phyloP scores from a whole-genome alignment of 2,888 invertebrate genomes.

The Phania funesta region DNA sequence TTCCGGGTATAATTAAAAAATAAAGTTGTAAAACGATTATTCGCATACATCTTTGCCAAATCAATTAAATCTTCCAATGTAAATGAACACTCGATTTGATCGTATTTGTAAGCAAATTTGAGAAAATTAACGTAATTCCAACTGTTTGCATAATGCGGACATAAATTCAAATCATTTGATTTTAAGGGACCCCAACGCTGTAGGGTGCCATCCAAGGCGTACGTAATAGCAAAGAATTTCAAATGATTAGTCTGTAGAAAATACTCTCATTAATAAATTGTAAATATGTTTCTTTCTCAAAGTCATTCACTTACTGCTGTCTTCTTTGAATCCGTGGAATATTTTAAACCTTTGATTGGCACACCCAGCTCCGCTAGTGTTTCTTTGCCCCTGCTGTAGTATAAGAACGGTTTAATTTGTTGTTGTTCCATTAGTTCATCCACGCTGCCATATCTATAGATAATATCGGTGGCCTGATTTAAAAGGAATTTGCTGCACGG shows the following conservation, averaged over 20 bases:
- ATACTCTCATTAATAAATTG: not conserved
- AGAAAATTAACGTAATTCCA: conserved; percentile 35
- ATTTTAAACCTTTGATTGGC: conserved; percentile 56
- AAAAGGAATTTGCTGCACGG: conserved; percentile 80
- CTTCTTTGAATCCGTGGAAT: conserved; percentile 24
- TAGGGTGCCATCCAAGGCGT: conserved; percentile 73
- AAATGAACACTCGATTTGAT: conserved; percentile 73
- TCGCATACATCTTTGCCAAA: conserved; percentile 70
- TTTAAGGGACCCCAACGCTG: conserved; percentile 74
- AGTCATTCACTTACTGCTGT: conserved; percentile 9
- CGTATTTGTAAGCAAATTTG: conserved; percentile 63
- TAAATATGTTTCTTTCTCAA: conserved; percentile 6
- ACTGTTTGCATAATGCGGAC: conserved; percentile 65
- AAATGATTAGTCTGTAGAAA: conserved; percentile 63
- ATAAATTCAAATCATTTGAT: conserved; percentile 74
- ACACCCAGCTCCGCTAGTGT: conserved; percentile 69
- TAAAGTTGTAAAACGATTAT: conserved; percentile 75
- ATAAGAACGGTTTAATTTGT: conserved; percentile 76
- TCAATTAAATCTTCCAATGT: conserved; percentile 77
- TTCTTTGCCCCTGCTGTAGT: conserved; percentile 76
- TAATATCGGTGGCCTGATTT: conserved; percentile 77
- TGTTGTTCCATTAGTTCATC: conserved; percentile 72
- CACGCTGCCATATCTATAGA: conserved; percentile 75
- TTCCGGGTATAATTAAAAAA: conserved; percentile 77
- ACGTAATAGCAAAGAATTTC: conserved; percentile 72